Conservation (phyloP, 1,140 invertebrate species). For the Pseudomyrmex cubaensis region DNA sequence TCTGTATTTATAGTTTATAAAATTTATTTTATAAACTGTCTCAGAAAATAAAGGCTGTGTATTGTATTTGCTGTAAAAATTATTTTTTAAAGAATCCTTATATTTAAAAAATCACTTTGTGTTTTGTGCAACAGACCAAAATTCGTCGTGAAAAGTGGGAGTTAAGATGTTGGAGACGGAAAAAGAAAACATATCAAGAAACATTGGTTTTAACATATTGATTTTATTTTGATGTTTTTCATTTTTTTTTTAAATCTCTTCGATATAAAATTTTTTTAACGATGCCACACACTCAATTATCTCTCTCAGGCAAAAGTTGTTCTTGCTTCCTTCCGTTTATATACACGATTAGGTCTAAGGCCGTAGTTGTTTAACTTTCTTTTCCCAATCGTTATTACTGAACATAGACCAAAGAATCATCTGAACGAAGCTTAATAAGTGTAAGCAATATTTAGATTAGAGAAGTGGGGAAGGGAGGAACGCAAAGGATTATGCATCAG, state of each 20-base stretch:
- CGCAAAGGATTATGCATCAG: not conserved
- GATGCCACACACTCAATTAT: conserved; percentile 84
- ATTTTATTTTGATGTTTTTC: conserved; percentile 84
- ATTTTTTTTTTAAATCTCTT: conserved; percentile 80
- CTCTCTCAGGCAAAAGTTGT: conserved; percentile 81
- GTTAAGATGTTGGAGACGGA: not conserved
- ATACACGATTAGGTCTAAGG: conserved; percentile 85
- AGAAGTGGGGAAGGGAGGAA: not conserved
- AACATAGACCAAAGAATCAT: conserved; percentile 29
- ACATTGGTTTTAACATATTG: conserved; percentile 82
- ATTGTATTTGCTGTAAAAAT: too few species aligned
- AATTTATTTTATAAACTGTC: too few species aligned
- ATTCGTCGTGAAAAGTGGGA: too few species aligned
- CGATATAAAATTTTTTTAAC: conserved; percentile 85
- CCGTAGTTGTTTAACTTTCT: conserved; percentile 78
- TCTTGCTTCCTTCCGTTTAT: conserved; percentile 80
- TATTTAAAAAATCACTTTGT: too few species aligned
- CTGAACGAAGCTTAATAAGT: conserved; percentile 25
- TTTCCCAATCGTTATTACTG: conserved; percentile 60
- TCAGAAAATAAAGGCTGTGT: too few species aligned
- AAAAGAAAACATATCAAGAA: conserved; percentile 22
- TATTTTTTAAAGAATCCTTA: too few species aligned
- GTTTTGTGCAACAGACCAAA: too few species aligned
- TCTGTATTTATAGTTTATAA: too few species aligned
- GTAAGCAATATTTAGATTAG: conserved; percentile 1